Evolutionary conservation across 2,888 invertebrate species (phyloP).

Genomic region (Tetragonisca angustula): DNA sequence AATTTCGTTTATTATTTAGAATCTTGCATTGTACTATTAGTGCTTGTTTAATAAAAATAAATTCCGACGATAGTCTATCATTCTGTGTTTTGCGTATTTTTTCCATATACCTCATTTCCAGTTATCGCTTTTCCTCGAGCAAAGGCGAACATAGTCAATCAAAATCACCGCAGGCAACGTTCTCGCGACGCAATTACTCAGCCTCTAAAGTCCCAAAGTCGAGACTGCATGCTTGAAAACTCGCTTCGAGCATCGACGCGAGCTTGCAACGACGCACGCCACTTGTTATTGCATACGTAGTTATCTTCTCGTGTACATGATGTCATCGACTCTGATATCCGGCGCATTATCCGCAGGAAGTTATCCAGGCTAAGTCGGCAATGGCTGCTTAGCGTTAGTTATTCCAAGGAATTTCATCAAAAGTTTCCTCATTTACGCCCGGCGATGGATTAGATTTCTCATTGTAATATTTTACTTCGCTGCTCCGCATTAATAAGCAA

Average conservation of each 20-base stretch:
- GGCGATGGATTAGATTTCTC: slow-evolving; percentile 55
- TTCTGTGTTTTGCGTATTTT: too few species aligned
- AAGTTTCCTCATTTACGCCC: slow-evolving; percentile 55
- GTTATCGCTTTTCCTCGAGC: not conserved
- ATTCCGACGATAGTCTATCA: too few species aligned
- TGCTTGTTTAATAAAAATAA: too few species aligned
- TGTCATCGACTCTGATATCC: slow-evolving; percentile 9
- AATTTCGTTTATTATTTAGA: too few species aligned
- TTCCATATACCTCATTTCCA: not conserved
- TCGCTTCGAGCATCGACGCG: slow-evolving; percentile 13
- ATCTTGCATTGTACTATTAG: too few species aligned
- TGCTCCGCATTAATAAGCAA: slow-evolving; percentile 36
- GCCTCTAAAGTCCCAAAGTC: not conserved
- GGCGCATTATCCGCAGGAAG: slow-evolving; percentile 45
- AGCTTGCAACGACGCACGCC: slow-evolving; percentile 10
- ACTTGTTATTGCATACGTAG: slow-evolving; percentile 33
- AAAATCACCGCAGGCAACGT: not conserved
- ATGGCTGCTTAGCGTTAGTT: slow-evolving; percentile 52
- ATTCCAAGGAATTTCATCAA: slow-evolving; percentile 60
- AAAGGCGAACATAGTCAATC: not conserved
- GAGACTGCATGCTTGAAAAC: slow-evolving; percentile 9
- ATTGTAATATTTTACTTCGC: slow-evolving; percentile 48
- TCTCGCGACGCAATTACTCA: slow-evolving; percentile 6
- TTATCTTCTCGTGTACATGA: slow-evolving; percentile 10
- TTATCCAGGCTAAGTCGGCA: slow-evolving; percentile 40